A percentile compares a stretch with the other conserved stretches of the same genome.
phyloP scores from a whole-genome alignment of 2,113 vertebrate genomes.

The Oplegnathus fasciatus region DNA sequence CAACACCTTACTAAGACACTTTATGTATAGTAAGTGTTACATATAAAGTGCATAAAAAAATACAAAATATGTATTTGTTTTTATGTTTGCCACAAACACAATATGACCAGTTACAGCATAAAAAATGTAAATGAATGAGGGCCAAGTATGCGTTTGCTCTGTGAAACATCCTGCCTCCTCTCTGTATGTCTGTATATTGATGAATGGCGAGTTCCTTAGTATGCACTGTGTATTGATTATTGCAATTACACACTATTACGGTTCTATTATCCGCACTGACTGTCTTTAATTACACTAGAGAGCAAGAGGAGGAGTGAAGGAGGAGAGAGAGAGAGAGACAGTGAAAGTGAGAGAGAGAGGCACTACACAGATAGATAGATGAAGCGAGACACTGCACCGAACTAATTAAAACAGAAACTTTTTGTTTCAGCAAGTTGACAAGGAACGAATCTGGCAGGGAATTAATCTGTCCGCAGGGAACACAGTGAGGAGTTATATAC shows the following conservation, averaged over 20 bases:
- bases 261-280: slow-evolving; percentile 79
- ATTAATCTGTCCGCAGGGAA: slow-evolving; percentile 80
- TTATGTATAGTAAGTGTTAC: neutral
- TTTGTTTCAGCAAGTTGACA: slow-evolving; percentile 81
- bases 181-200: slow-evolving; percentile 38
- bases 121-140: slow-evolving; percentile 11
- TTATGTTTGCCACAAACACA: neutral
- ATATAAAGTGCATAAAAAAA: neutral
- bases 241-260: slow-evolving; percentile 81
- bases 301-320: slow-evolving; percentile 57
- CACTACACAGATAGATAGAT: slow-evolving; percentile 68
- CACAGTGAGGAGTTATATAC: slow-evolving; percentile 60
- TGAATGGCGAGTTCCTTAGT: slow-evolving; percentile 54
- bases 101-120: neutral
- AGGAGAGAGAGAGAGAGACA: slow-evolving; percentile 22
- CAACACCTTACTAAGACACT: too few species aligned
- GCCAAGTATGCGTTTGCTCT: neutral
- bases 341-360: slow-evolving; percentile 47
- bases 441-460: slow-evolving; percentile 83
- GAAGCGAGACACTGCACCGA: slow-evolving; percentile 76
- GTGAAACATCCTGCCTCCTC: slow-evolving; percentile 8
- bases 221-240: slow-evolving; percentile 80
- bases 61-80: neutral
- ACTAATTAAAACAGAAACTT: slow-evolving; percentile 84
- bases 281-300: slow-evolving; percentile 81